A percentile compares a stretch with the other conserved stretches of the same genome.
These are phyloP conservation scores for Fopius arisanus DNA, from an alignment of 1,140 invertebrate species.

Conservation along the genomic window DNA sequence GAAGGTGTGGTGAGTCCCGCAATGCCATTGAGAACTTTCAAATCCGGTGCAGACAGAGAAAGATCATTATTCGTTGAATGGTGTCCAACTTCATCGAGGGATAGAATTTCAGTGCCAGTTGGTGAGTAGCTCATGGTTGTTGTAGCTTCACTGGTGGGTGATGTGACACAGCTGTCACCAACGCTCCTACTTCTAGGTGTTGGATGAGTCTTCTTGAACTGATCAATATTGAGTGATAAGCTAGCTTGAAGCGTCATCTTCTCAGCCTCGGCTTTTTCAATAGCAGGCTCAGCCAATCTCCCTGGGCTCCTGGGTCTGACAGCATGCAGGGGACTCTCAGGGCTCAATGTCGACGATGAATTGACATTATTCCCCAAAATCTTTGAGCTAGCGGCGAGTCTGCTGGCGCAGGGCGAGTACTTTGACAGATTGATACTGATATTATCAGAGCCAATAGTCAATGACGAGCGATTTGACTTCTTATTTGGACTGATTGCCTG, in stretches of 20 bases:
- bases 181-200: conserved; percentile 50
- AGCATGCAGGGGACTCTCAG: conserved; percentile 55
- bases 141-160: conserved; percentile 55
- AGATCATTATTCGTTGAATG: conserved; percentile 35
- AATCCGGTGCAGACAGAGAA: conserved; percentile 29
- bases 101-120: conserved; percentile 51
- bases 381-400: conserved; percentile 60
- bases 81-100: conserved; percentile 47
- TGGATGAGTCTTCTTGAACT: conserved; percentile 42
- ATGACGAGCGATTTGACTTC: conserved; percentile 54
- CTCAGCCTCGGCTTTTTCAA: conserved; percentile 20
- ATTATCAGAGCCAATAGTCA: conserved; percentile 53
- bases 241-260: conserved; percentile 45
- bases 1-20: conserved; percentile 38
- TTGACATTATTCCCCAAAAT: conserved; percentile 48
- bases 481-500: conserved; percentile 51
- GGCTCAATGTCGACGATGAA: conserved; percentile 39
- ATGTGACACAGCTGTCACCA: conserved; percentile 55
- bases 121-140: conserved; percentile 54
- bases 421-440: conserved; percentile 58
- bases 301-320: conserved; percentile 46
- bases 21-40: conserved; percentile 32
- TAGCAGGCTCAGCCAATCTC: neutral
- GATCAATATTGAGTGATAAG: conserved; percentile 50
- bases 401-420: conserved; percentile 61